These are phyloP conservation scores for Epinotia demarniana DNA, from an alignment of 2,888 invertebrate species.

Conservation along the genomic window DNA sequence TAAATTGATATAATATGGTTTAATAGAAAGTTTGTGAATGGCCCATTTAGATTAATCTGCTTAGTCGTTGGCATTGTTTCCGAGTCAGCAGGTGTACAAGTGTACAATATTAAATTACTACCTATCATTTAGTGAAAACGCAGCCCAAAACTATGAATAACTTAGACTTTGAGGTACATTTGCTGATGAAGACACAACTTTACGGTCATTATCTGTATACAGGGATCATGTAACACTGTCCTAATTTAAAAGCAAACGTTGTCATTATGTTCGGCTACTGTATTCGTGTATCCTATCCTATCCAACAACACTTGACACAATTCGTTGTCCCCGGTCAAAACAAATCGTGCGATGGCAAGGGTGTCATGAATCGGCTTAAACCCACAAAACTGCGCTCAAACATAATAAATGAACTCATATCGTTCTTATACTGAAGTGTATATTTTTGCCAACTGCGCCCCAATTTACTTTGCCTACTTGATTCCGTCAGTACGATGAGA, in stretches of 20 bases:
- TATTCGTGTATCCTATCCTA: background rate
- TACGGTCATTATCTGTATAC: too few species aligned
- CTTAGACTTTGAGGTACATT: too few species aligned
- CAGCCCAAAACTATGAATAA: too few species aligned
- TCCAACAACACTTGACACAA: background rate
- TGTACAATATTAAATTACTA: too few species aligned
- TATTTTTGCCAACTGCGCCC: slow-evolving; percentile 55
- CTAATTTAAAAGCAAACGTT: background rate
- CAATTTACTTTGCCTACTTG: slow-evolving; percentile 59
- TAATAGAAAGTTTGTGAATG: too few species aligned
- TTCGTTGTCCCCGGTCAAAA: background rate
- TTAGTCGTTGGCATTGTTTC: too few species aligned
- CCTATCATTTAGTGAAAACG: too few species aligned
- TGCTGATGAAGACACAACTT: too few species aligned
- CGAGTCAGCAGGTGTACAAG: too few species aligned
- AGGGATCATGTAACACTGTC: background rate
- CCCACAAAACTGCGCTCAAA: slow-evolving; percentile 32
- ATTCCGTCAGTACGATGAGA: slow-evolving; percentile 62
- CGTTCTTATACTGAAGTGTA: slow-evolving; percentile 47
- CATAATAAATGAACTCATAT: slow-evolving; percentile 37
- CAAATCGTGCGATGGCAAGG: background rate
- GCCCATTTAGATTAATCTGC: too few species aligned
- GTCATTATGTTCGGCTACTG: background rate
- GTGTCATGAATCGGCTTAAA: slow-evolving; percentile 12
- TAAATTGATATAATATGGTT: too few species aligned